Evolutionary conservation across 2,888 invertebrate species (phyloP).

Genomic region (Acanthosepion esculentum): DNA sequence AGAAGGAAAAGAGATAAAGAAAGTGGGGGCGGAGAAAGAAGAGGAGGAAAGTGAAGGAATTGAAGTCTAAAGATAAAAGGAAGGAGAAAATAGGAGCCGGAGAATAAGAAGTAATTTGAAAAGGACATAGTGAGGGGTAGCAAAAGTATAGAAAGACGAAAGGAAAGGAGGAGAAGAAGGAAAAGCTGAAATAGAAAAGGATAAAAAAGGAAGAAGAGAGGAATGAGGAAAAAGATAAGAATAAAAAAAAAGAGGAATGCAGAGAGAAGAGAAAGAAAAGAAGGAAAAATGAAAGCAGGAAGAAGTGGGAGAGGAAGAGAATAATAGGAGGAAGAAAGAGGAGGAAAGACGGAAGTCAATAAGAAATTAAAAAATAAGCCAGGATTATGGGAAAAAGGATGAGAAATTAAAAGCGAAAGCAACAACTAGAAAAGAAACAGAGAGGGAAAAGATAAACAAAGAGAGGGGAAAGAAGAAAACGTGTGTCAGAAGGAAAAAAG

Average conservation of each 20-base stretch:
- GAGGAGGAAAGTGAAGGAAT: no score
- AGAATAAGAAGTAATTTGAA: no score
- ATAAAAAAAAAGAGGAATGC: neutral
- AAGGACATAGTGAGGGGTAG: no score
- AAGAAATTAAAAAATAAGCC: neutral
- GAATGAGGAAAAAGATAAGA: neutral
- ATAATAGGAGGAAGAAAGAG: neutral
- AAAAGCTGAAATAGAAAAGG: neutral
- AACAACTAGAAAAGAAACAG: neutral
- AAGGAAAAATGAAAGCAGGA: no score
- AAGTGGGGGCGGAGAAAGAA: no score
- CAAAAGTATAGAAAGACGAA: no score
- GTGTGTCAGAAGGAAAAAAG: no score
- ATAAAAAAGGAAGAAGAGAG: neutral
- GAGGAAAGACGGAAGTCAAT: neutral
- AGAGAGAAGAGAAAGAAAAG: neutral
- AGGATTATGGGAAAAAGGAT: neutral
- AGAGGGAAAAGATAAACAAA: neutral
- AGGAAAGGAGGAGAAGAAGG: neutral
- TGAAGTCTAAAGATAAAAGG: no score
- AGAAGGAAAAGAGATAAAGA: neutral
- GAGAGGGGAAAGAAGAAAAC: no score
- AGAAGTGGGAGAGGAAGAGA: neutral
- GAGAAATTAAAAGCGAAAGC: neutral
- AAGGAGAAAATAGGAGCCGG: no score